A percentile compares a stretch with the other conserved stretches of the same genome.
Evolutionary conservation across 1,140 invertebrate species (phyloP).

Genomic region (Bombus pyrosoma): DNA sequence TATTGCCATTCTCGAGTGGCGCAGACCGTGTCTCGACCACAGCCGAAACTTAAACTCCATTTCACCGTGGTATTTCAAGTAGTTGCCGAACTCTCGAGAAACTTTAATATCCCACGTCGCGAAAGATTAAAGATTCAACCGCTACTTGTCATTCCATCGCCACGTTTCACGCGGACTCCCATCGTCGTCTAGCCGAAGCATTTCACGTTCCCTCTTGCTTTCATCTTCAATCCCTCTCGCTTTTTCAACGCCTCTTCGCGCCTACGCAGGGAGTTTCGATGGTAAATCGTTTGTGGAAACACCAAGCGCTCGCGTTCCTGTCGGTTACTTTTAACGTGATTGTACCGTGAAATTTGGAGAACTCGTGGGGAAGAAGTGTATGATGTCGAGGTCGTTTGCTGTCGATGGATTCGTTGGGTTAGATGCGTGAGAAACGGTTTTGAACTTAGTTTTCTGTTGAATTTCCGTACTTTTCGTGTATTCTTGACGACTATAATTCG

Average conservation of each 20-base stretch:
- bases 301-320: not conserved
- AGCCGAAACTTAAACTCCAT: conserved; percentile 69
- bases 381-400: no score
- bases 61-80: conserved; percentile 71
- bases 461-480: no score
- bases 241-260: not conserved
- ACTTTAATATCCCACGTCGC: conserved; percentile 74
- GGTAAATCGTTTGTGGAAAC: conserved; percentile 57
- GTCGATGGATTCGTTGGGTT: no score
- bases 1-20: conserved; percentile 57
- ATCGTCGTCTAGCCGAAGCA: not conserved
- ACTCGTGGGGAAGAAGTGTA: no score
- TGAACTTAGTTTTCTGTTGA: no score
- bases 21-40: conserved; percentile 30
- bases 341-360: not conserved
- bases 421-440: no score
- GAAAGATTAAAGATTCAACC: conserved; percentile 77
- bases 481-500: no score
- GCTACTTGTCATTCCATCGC: conserved; percentile 75
- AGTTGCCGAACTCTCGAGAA: conserved; percentile 72
- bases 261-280: conserved; percentile 20
- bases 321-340: not conserved
- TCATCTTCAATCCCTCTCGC: not conserved
- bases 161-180: conserved; percentile 46
- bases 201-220: conserved; percentile 9